Evolutionary conservation across 2,888 invertebrate species (phyloP).

Genomic region (Platypus cylindrus): DNA sequence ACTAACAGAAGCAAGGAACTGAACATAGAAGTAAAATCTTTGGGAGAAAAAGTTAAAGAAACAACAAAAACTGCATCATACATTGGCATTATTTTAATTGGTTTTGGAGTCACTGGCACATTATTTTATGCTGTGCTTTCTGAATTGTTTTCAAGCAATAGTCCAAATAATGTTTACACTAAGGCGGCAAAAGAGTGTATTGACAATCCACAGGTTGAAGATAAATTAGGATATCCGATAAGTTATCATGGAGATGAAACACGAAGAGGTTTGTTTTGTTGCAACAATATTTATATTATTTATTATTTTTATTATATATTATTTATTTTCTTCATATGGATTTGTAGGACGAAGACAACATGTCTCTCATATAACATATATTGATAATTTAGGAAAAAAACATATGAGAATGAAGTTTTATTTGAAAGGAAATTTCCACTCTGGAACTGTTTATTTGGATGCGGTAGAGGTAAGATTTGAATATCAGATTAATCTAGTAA

Average conservation of each 20-base stretch:
- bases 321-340: neutral
- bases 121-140: constrained; percentile 74
- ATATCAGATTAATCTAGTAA: neutral
- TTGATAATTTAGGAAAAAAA: constrained; percentile 54
- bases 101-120: constrained; percentile 62
- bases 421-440: constrained; percentile 68
- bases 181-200: constrained; percentile 64
- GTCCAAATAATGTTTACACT: constrained; percentile 74
- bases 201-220: constrained; percentile 60
- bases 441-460: constrained; percentile 77
- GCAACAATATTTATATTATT: neutral
- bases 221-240: constrained; percentile 80
- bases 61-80: constrained; percentile 83
- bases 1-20: constrained; percentile 19
- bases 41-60: constrained; percentile 73
- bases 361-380: constrained; percentile 65
- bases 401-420: constrained; percentile 86
- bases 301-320: neutral
- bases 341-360: constrained; percentile 40
- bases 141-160: constrained; percentile 79
- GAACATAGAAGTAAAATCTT: constrained; percentile 45
- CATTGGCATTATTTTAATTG: constrained; percentile 61
- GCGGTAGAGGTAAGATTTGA: constrained; percentile 57
- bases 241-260: constrained; percentile 83
- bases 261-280: constrained; percentile 44